Conservation (phyloP, 1,140 invertebrate species). For the Papilio polyxenes region DNA sequence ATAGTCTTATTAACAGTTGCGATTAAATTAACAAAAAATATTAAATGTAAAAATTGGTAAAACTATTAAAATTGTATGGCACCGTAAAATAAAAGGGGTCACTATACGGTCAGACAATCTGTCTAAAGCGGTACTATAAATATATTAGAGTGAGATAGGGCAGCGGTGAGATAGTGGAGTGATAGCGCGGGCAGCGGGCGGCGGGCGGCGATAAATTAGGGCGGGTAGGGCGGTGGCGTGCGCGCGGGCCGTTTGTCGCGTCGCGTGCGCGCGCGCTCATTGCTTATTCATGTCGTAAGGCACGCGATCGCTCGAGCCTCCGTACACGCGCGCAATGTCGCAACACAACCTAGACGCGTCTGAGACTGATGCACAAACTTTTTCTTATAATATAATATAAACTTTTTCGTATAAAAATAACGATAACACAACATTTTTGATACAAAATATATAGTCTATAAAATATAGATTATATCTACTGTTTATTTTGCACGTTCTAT, state of each 20-base stretch:
- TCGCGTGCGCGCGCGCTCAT: slow-evolving; percentile 79
- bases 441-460: not conserved
- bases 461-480: too few relatives aligned
- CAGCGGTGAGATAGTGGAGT: slow-evolving; percentile 66
- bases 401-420: too few relatives aligned
- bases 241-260: slow-evolving; percentile 69
- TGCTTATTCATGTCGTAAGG: slow-evolving; percentile 72
- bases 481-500: too few relatives aligned
- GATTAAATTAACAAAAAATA: not conserved
- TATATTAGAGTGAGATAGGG: slow-evolving; percentile 56
- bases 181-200: slow-evolving; percentile 63
- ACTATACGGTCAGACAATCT: slow-evolving; percentile 2
- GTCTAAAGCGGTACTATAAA: slow-evolving; percentile 25
- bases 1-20: too few relatives aligned
- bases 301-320: slow-evolving; percentile 58
- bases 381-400: too few relatives aligned
- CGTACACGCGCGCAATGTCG: not conserved
- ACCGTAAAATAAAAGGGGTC: not conserved
- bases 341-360: slow-evolving; percentile 7
- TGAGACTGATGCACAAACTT: not conserved
- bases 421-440: not conserved
- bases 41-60: not conserved
- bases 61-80: not conserved
- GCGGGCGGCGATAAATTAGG: slow-evolving; percentile 68
- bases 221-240: slow-evolving; percentile 64